These are phyloP conservation scores for Oncopodura yosiiana DNA, from an alignment of 1,140 invertebrate species.

Conservation along the genomic window DNA sequence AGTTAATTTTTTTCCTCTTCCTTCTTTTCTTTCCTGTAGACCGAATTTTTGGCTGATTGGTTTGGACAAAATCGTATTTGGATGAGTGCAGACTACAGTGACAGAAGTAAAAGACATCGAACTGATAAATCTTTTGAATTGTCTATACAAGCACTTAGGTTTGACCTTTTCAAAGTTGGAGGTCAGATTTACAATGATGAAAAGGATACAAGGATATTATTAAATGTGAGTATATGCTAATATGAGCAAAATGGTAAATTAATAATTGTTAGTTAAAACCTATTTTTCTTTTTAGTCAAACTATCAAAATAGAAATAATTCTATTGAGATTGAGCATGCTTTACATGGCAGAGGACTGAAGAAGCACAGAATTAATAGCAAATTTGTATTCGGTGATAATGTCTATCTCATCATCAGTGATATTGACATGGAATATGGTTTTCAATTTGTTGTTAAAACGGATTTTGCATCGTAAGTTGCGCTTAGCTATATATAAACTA, in stretches of 20 bases:
- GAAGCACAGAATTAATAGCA: constrained; percentile 16
- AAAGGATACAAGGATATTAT: constrained; percentile 20
- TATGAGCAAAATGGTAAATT: not conserved
- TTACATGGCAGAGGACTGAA: constrained; percentile 6
- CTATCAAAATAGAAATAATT: constrained; percentile 13
- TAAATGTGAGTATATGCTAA: constrained; percentile 16
- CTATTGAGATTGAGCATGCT: constrained; percentile 20
- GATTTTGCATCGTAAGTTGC: constrained; percentile 22
- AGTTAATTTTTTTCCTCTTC: not conserved
- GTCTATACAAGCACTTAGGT: constrained; percentile 3
- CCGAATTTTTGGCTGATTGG: constrained; percentile 22
- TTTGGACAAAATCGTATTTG: constrained; percentile 20
- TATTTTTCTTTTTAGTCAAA: constrained; percentile 22
- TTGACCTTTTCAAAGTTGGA: constrained; percentile 14
- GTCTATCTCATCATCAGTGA: constrained; percentile 21
- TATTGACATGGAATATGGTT: constrained; percentile 20
- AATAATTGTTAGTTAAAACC: not conserved
- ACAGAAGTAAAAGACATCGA: constrained; percentile 17
- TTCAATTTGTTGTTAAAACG: constrained; percentile 18
- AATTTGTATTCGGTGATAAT: not conserved
- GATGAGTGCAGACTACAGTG: constrained; percentile 8
- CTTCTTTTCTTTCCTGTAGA: constrained; percentile 4
- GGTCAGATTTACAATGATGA: constrained; percentile 22
- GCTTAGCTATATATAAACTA: too few relatives aligned
- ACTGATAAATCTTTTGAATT: constrained; percentile 16